These are phyloP conservation scores for Grammomys dolichurus DNA, from an alignment of 2,113 vertebrate species.

Conservation along the genomic window DNA sequence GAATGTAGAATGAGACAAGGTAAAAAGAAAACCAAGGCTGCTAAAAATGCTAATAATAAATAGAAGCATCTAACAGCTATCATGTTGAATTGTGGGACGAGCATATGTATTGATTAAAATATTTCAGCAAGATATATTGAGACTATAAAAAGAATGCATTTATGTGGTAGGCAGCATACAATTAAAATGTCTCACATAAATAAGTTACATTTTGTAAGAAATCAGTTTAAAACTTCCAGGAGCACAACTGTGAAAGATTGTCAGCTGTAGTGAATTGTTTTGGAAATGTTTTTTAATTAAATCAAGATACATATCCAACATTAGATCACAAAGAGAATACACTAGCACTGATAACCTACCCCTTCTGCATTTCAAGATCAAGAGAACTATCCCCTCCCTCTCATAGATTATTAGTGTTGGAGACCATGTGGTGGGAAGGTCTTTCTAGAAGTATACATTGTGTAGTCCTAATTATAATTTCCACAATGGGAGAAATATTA, in stretches of 20 bases:
- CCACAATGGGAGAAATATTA: not conserved
- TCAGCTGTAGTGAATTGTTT: not conserved
- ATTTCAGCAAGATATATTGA: conserved; percentile 65
- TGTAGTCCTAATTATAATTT: not conserved
- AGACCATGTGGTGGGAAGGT: rapidly evolving
- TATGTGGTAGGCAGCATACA: conserved; percentile 18
- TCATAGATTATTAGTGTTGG: not conserved
- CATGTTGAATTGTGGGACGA: conserved; percentile 58
- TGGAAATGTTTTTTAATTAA: conserved; percentile 12
- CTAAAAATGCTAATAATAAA: conserved; percentile 64
- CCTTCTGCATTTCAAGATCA: not conserved
- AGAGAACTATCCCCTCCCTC: not conserved
- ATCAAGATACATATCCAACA: not conserved
- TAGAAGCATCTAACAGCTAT: conserved; percentile 45
- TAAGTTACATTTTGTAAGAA: conserved; percentile 55
- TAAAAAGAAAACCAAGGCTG: conserved; percentile 1
- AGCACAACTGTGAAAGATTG: not conserved
- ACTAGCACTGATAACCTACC: not conserved
- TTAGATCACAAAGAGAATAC: not conserved
- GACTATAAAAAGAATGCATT: conserved; percentile 67
- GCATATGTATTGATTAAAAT: conserved; percentile 68
- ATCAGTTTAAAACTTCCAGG: conserved; percentile 22
- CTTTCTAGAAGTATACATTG: not conserved
- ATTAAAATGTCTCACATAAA: conserved; percentile 45
- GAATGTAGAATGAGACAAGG: conserved; percentile 31